These are phyloP conservation scores for Pelvicachromis taeniatus DNA, from an alignment of 2,113 vertebrate species.

Conservation along the genomic window DNA sequence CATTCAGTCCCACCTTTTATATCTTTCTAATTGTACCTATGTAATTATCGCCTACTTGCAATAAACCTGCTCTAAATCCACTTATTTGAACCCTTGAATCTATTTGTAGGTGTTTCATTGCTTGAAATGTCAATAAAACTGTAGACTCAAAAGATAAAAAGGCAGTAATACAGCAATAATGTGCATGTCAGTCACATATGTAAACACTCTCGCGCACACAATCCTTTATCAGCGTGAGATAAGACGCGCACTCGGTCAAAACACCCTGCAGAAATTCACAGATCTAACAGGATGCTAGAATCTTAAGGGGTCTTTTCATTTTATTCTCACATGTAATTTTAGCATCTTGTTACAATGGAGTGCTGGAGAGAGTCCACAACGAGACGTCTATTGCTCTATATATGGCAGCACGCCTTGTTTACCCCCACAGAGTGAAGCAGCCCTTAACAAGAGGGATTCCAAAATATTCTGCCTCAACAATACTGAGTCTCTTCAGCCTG, in stretches of 20 bases:
- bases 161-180: not conserved
- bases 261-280: conserved; percentile 11
- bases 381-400: not conserved
- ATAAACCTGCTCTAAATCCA: not conserved
- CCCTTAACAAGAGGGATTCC: conserved; percentile 2
- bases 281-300: not conserved
- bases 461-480: conserved; percentile 26
- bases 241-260: not conserved
- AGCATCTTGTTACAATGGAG: not conserved
- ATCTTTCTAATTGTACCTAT: not conserved
- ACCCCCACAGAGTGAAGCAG: not conserved
- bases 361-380: not conserved
- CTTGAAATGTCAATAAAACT: not conserved
- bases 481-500: not conserved
- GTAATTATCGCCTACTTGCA: conserved; percentile 18
- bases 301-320: not conserved
- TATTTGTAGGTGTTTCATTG: not conserved
- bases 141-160: not conserved
- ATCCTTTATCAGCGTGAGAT: not conserved
- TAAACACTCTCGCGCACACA: not conserved
- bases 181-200: not conserved
- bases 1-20: conserved; percentile 2
- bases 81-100: not conserved
- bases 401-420: not conserved
- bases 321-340: not conserved